A percentile compares a stretch with the other conserved stretches of the same genome.
These are phyloP conservation scores for Petroica traversi DNA, from an alignment of 2,113 vertebrate species.

Conservation along the genomic window DNA sequence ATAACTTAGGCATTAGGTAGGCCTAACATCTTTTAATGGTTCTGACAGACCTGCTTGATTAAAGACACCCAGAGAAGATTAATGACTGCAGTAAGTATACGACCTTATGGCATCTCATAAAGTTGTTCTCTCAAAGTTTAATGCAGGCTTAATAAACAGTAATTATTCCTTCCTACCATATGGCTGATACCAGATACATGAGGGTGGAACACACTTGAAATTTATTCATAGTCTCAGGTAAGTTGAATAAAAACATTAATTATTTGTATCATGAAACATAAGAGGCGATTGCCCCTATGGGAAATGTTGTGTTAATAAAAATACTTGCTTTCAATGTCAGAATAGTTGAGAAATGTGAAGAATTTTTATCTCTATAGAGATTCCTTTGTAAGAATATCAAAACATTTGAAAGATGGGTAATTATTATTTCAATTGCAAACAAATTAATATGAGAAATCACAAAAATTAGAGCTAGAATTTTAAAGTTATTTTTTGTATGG, in stretches of 20 bases:
- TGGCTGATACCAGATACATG: not conserved
- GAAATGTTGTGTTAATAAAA: not conserved
- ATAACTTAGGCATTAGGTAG: not conserved
- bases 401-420: not conserved
- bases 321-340: not conserved
- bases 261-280: not conserved
- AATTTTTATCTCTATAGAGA: not conserved
- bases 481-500: not conserved
- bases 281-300: not conserved
- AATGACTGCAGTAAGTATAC: constrained; percentile 17
- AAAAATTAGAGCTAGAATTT: not conserved
- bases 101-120: constrained; percentile 53
- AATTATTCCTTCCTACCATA: constrained; percentile 58
- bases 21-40: not conserved
- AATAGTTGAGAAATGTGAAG: not conserved
- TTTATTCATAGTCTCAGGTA: not conserved
- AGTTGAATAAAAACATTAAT: constrained; percentile 34
- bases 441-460: not conserved
- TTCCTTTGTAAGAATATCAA: not conserved
- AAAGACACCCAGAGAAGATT: constrained; percentile 48
- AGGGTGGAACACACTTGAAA: not conserved
- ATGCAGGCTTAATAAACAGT: constrained; percentile 46
- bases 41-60: constrained; percentile 20
- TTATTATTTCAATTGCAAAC: not conserved
- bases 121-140: constrained; percentile 41